These are phyloP conservation scores for Arctopsyche grandis DNA, from an alignment of 1,140 invertebrate species.

Conservation along the genomic window DNA sequence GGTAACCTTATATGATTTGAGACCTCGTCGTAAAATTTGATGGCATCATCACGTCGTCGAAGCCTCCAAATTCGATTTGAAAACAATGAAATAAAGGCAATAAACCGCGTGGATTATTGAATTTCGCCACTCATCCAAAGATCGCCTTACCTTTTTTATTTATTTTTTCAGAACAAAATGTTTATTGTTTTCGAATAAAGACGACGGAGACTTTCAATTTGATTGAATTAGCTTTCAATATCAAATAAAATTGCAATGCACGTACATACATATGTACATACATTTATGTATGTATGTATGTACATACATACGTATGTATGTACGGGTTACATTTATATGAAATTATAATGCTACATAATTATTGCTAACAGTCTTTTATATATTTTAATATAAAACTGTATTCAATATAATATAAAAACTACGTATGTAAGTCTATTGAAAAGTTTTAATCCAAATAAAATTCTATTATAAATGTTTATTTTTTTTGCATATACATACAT, in stretches of 20 bases:
- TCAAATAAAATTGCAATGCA: background rate
- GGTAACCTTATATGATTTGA: slow-evolving; percentile 29
- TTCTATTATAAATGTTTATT: too few relatives aligned
- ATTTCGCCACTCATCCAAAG: slow-evolving; percentile 12
- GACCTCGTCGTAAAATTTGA: slow-evolving; percentile 24
- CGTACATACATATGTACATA: too few relatives aligned
- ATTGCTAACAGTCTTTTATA: too few relatives aligned
- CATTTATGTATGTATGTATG: too few relatives aligned
- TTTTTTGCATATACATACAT: too few relatives aligned
- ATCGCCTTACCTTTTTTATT: background rate
- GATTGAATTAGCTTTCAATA: slow-evolving; percentile 1
- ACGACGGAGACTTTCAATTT: background rate
- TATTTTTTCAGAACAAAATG: background rate
- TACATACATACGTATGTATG: too few relatives aligned
- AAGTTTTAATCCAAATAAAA: too few relatives aligned
- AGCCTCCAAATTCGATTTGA: slow-evolving; percentile 15
- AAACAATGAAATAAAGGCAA: slow-evolving; percentile 13
- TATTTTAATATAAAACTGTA: too few relatives aligned
- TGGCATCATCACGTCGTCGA: background rate
- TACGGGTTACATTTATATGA: too few relatives aligned
- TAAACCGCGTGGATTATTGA: slow-evolving; percentile 19
- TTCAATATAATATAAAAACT: too few relatives aligned
- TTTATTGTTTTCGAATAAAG: background rate
- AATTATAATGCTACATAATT: too few relatives aligned
- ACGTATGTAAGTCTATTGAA: too few relatives aligned